Conservation (phyloP, 53 echinoderm and acorn worm species). For the Echinometra lucunter region DNA sequence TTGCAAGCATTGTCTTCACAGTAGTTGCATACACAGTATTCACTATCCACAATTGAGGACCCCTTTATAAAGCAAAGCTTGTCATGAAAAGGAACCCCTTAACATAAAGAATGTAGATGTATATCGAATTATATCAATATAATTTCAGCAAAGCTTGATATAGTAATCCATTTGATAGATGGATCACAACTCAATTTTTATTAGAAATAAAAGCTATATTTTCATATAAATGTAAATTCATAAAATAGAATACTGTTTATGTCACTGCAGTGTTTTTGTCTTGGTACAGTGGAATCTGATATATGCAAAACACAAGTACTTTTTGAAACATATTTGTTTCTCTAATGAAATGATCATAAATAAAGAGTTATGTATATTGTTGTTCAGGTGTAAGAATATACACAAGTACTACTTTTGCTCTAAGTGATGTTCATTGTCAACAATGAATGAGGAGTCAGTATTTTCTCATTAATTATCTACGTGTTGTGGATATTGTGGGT, state of each 20-base stretch:
- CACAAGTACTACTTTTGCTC: neutral
- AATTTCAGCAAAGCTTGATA: neutral
- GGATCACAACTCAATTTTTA: neutral
- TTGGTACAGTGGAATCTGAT: neutral
- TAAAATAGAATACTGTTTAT: neutral
- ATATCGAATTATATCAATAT: no score
- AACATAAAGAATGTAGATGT: no score
- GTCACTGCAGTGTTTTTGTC: neutral
- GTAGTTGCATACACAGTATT: neutral
- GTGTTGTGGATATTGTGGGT: neutral
- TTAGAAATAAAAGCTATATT: neutral
- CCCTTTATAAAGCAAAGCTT: no score
- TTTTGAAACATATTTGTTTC: neutral
- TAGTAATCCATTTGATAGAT: neutral
- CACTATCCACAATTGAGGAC: no score
- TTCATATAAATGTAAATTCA: neutral
- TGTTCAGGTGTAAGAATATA: neutral
- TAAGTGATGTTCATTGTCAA: neutral
- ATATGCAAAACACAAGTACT: neutral
- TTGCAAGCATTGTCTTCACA: neutral
- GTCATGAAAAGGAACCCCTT: no score
- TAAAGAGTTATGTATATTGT: neutral
- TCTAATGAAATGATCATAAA: neutral
- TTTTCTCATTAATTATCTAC: neutral
- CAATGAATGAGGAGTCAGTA: neutral